Evolutionary conservation across 1,140 invertebrate genomes (phyloP).

Genomic region (Magallana gigas): DNA sequence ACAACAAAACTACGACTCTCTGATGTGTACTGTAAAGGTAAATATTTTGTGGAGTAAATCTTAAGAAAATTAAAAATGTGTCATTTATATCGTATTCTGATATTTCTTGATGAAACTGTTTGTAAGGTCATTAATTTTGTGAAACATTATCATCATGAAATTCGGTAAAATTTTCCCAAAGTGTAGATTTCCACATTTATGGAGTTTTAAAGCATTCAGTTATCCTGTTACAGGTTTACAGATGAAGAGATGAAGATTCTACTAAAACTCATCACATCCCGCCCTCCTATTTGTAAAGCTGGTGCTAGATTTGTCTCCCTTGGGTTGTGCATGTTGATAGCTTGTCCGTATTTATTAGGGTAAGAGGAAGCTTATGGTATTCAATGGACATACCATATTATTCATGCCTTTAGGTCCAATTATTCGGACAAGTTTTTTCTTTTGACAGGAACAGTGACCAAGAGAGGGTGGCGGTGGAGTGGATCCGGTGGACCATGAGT

Average conservation of each 20-base stretch:
- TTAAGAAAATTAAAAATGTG: too few relatives aligned
- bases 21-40: too few relatives aligned
- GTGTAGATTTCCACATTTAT: too few relatives aligned
- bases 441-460: constrained; percentile 83
- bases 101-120: too few relatives aligned
- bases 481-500: constrained; percentile 95
- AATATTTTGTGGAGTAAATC: too few relatives aligned
- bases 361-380: constrained; percentile 49
- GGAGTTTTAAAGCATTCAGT: too few relatives aligned
- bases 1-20: too few relatives aligned
- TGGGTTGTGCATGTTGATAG: constrained; percentile 95
- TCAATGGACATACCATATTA: neutral
- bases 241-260: constrained; percentile 94
- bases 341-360: constrained; percentile 92
- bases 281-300: constrained; percentile 92
- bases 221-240: constrained; percentile 84
- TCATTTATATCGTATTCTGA: too few relatives aligned
- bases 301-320: constrained; percentile 96
- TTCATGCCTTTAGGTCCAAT: neutral
- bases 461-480: constrained; percentile 94
- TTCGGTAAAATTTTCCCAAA: too few relatives aligned
- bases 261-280: constrained; percentile 91
- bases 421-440: too few relatives aligned
- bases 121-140: too few relatives aligned
- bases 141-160: too few relatives aligned